Conservation (phyloP, 2,113 vertebrate species). For the Ellobius talpinus region DNA sequence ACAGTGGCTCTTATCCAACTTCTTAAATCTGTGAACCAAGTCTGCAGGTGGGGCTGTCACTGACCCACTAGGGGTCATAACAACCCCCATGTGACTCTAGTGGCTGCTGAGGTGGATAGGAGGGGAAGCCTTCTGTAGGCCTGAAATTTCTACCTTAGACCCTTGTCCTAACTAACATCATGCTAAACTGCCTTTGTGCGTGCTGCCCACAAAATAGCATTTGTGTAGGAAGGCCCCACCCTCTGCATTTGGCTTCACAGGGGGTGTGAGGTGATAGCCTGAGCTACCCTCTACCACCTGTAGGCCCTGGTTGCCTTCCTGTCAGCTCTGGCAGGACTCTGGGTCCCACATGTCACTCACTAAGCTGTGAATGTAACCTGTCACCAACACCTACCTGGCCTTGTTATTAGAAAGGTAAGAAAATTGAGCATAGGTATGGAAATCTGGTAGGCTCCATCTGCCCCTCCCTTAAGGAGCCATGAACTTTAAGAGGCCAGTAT, state of each 20-base stretch:
- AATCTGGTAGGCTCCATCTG: slow-evolving; percentile 75
- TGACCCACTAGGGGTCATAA: rapidly evolving
- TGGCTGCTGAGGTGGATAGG: not conserved
- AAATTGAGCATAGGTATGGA: slow-evolving; percentile 75
- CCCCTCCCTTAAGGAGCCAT: not conserved
- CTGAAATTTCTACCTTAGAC: not conserved
- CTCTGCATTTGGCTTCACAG: no score
- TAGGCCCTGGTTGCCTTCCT: not conserved
- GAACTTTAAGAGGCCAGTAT: not conserved
- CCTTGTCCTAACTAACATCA: rapidly evolving
- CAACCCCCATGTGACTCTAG: not conserved
- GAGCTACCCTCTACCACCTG: not conserved
- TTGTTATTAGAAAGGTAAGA: not conserved
- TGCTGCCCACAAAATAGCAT: not conserved
- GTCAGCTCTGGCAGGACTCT: not conserved
- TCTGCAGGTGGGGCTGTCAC: not conserved
- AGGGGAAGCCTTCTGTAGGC: not conserved
- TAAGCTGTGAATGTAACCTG: slow-evolving; percentile 69
- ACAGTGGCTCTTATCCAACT: not conserved
- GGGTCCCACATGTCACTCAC: slow-evolving; percentile 10
- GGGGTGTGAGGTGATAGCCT: not conserved
- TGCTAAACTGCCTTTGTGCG: rapidly evolving
- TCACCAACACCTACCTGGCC: slow-evolving; percentile 44
- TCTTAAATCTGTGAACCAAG: not conserved
- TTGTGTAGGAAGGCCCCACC: not conserved